Percentiles rank a stretch among this genome's conserved stretches.
These are phyloP conservation scores for Spinus pinus DNA, from an alignment of 2,797 vertebrate genomes.

Conservation along the genomic window DNA sequence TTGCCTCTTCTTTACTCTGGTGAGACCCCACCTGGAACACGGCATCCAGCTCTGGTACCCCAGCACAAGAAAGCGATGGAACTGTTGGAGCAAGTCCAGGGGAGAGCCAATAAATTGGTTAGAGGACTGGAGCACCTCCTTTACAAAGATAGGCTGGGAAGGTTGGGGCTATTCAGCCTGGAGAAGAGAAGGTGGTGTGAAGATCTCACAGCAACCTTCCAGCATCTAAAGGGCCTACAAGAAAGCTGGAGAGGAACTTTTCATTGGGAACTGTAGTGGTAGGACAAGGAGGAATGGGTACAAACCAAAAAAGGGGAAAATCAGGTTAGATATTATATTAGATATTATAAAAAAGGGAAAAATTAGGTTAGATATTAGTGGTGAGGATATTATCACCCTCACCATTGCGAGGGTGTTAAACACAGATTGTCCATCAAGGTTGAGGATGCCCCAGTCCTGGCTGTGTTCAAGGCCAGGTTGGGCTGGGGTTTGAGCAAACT, in stretches of 20 bases:
- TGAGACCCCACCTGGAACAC: not conserved
- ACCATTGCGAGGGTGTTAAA: not conserved
- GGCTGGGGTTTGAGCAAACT: not conserved
- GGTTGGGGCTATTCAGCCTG: not conserved
- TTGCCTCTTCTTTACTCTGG: not conserved
- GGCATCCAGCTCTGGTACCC: too few species aligned
- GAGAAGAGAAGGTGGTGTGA: not conserved
- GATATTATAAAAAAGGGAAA: not conserved
- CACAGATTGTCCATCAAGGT: not conserved
- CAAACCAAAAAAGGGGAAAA: not conserved
- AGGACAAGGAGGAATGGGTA: not conserved
- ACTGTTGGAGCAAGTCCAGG: not conserved
- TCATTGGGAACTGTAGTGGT: not conserved
- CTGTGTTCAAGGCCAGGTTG: not conserved
- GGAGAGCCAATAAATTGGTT: not conserved
- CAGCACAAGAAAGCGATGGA: not conserved
- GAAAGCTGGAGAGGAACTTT: not conserved
- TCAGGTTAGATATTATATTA: too few species aligned
- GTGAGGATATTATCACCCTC: too few species aligned
- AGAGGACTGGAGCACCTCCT: not conserved
- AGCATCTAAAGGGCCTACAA: not conserved
- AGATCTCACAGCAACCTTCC: not conserved
- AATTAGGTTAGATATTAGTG: not conserved
- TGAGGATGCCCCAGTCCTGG: accelerated
- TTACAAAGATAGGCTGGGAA: not conserved